Evolutionary conservation across 1,140 invertebrate species (phyloP).

Genomic region (Camponotus pennsylvanicus): DNA sequence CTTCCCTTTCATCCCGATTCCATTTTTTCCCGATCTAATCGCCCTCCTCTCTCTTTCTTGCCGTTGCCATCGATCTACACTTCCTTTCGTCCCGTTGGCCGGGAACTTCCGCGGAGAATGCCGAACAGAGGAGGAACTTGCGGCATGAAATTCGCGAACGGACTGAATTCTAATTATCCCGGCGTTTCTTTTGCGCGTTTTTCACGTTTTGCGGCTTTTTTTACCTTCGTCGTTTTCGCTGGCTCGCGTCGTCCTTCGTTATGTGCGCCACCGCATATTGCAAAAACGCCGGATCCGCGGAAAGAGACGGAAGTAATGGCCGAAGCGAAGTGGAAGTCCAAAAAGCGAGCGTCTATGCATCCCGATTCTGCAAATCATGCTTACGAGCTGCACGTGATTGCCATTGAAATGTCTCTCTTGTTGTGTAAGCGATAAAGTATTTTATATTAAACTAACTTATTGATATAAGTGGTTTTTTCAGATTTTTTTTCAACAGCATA

Average conservation of each 20-base stretch:
- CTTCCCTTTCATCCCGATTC: neutral
- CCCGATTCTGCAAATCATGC: neutral
- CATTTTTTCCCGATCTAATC: slow-evolving; percentile 31
- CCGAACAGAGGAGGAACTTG: slow-evolving; percentile 17
- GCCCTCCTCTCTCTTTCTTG: neutral
- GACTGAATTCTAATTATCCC: slow-evolving; percentile 61
- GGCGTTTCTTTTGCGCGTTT: slow-evolving; percentile 51
- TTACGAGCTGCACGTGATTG: slow-evolving; percentile 45
- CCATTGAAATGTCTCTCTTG: slow-evolving; percentile 32
- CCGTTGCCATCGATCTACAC: slow-evolving; percentile 46
- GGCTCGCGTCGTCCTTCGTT: slow-evolving; percentile 51
- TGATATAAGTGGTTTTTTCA: neutral
- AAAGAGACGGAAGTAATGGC: neutral
- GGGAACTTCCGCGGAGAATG: slow-evolving; percentile 44
- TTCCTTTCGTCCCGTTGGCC: slow-evolving; percentile 12
- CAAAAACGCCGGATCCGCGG: slow-evolving; percentile 15
- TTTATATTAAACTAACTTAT: slow-evolving; percentile 10
- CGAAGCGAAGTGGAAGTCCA: slow-evolving; percentile 17
- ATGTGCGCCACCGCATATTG: slow-evolving; percentile 38
- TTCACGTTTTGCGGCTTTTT: slow-evolving; percentile 19
- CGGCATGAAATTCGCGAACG: slow-evolving; percentile 54
- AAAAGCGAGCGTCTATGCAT: slow-evolving; percentile 18
- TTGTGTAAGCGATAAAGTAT: slow-evolving; percentile 9
- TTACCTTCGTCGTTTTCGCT: neutral
- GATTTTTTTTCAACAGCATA: neutral